Conservation (phyloP, 2,113 vertebrate genomes). For the Plectropomus leopardus region DNA sequence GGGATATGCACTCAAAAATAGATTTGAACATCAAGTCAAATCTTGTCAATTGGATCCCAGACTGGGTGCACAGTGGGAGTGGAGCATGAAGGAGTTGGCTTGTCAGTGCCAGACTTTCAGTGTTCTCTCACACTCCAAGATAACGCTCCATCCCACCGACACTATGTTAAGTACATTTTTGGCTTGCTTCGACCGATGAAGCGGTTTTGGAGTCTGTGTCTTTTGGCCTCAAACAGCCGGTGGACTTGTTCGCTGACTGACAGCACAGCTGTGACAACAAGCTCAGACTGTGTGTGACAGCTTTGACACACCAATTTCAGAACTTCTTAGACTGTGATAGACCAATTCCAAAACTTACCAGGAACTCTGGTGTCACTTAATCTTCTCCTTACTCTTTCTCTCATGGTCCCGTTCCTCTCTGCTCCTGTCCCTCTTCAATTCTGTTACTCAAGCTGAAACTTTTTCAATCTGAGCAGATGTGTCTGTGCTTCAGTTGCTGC, state of each 20-base stretch:
- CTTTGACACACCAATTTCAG: constrained; percentile 5
- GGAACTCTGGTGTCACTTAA: background rate
- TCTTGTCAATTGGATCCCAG: background rate
- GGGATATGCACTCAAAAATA: background rate
- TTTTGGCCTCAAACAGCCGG: constrained; percentile 25
- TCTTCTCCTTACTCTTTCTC: background rate
- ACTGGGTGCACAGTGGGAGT: background rate
- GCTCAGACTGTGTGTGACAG: constrained; percentile 2
- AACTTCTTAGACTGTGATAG: background rate
- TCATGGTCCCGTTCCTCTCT: background rate
- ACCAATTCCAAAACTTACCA: background rate
- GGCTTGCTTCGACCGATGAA: background rate
- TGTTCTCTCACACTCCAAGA: background rate
- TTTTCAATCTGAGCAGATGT: background rate
- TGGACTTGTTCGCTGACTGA: constrained; percentile 19
- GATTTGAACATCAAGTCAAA: background rate
- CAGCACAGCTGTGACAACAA: constrained; percentile 31
- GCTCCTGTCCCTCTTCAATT: background rate
- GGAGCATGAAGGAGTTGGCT: background rate
- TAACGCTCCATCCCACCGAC: background rate
- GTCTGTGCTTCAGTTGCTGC: background rate
- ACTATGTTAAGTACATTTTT: constrained; percentile 11
- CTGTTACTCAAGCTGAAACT: background rate
- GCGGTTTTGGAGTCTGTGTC: constrained; percentile 18
- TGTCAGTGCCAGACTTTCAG: background rate